Base-by-base conservation (phyloP, 2,888 invertebrate species). In the Chelonus formosanus region DNA sequence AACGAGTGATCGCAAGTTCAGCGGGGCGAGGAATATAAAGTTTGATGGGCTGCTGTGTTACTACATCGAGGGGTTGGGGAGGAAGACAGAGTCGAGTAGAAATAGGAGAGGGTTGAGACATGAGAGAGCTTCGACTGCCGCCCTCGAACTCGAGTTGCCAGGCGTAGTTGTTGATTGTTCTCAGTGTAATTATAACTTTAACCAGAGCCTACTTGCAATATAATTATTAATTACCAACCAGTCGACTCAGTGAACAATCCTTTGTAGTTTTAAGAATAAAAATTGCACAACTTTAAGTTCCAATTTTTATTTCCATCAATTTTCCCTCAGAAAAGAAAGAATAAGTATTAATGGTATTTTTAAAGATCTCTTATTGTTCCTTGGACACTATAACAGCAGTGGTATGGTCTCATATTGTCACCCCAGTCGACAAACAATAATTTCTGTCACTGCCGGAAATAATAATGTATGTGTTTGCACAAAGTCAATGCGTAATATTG, bases 151-250 rank as follows among this genome's bases (percentile, higher is more conserved):
- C 61, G 62, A 74, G 70, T 67, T 71, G 69, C 65, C 52, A 69
- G 71, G 45, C 61, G 69, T 74, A 76, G 76, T 79, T 78, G 81
- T 81, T 80, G 78, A 82, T 82, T 81, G 81, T 82, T 82, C 77
- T 66, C 74, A 69, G 77, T 74, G 78, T 79, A 82, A 82, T 82
- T 82, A 82, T 80, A 82, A 82, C 78, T 82, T 81, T 68, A 75
- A 71, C 74, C 73, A 72, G 65, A 53, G 63, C 60, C 55, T 59
- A 53, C 55, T 53, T 50, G 72, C 64, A 74, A 76, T 78, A 78
- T 80, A 79, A 80, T 81, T 79, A 78, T 79, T 76, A 80, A 81
- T 80, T 78, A 77, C 74, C 70, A 65, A 35, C 53, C 70, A 70
- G 68, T 70, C 68, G 63, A 66, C 67, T 65, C 63, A 62, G 40